A percentile compares a stretch with the other conserved stretches of the same genome.
Conservation (phyloP, 2,888 invertebrate species). For the Philopedon plagiatum region DNA sequence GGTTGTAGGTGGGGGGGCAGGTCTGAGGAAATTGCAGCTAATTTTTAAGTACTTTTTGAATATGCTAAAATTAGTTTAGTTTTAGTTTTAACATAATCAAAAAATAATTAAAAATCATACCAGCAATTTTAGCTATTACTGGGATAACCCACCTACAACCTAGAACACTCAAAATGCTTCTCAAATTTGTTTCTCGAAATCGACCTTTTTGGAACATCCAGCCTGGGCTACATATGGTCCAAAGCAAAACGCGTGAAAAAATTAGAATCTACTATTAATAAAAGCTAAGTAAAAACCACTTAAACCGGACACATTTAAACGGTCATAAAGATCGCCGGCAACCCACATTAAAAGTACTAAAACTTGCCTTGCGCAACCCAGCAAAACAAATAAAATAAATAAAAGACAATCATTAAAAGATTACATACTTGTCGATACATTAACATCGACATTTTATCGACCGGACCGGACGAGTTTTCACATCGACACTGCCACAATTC, state of each 20-base stretch:
- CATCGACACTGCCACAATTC: slow-evolving; percentile 21
- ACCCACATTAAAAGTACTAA: slow-evolving; percentile 64
- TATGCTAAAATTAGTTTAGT: no score
- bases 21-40: no score
- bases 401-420: slow-evolving; percentile 69
- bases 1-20: no score
- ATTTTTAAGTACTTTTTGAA: no score
- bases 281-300: slow-evolving; percentile 54
- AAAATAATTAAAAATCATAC: no score
- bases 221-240: no score
- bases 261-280: slow-evolving; percentile 8
- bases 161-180: no score
- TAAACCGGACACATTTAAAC: slow-evolving; percentile 41
- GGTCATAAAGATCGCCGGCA: slow-evolving; percentile 53
- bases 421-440: slow-evolving; percentile 69
- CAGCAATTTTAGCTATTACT: no score
- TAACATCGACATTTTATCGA: slow-evolving; percentile 66
- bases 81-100: no score
- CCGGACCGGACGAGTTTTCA: slow-evolving; percentile 56
- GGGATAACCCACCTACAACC: no score
- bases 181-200: no score
- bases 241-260: neutral
- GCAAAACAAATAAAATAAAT: slow-evolving; percentile 65
- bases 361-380: slow-evolving; percentile 56
- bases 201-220: no score